Conservation (phyloP, 2,888 invertebrate genomes). For the Perizoma affinitatum region DNA sequence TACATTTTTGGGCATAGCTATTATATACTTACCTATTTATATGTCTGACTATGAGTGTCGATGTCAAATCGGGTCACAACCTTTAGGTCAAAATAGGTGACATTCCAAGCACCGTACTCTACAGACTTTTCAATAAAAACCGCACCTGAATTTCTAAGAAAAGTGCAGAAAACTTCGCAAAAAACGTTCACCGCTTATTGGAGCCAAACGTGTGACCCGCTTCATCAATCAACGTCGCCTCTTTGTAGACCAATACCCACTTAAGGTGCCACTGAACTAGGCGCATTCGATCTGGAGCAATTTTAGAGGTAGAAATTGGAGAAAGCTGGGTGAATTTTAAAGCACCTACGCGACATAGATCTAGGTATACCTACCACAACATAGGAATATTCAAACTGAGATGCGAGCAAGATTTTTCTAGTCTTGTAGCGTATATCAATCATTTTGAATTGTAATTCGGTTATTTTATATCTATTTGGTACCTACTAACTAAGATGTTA, state of each 20-base stretch:
- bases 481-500: too few species aligned
- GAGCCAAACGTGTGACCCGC: slow-evolving; percentile 50
- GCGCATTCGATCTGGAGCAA: slow-evolving; percentile 20
- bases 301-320: slow-evolving; percentile 20
- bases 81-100: neutral
- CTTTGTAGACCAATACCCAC: slow-evolving; percentile 66
- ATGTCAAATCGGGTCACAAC: too few species aligned
- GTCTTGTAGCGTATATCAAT: too few species aligned
- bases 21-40: too few species aligned
- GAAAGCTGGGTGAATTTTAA: slow-evolving; percentile 5
- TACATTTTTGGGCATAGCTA: too few species aligned
- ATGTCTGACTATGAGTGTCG: too few species aligned
- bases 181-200: slow-evolving; percentile 42
- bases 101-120: neutral
- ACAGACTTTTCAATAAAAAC: neutral
- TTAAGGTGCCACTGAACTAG: slow-evolving; percentile 42
- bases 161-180: slow-evolving; percentile 30
- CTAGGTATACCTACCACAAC: too few species aligned
- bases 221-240: slow-evolving; percentile 64
- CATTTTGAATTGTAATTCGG: too few species aligned
- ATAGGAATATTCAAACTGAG: too few species aligned
- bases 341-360: too few species aligned
- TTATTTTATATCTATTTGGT: too few species aligned
- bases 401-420: too few species aligned
- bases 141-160: slow-evolving; percentile 25